These are phyloP conservation scores for Prenolepis imparis DNA, from an alignment of 2,888 invertebrate genomes.

Conservation along the genomic window DNA sequence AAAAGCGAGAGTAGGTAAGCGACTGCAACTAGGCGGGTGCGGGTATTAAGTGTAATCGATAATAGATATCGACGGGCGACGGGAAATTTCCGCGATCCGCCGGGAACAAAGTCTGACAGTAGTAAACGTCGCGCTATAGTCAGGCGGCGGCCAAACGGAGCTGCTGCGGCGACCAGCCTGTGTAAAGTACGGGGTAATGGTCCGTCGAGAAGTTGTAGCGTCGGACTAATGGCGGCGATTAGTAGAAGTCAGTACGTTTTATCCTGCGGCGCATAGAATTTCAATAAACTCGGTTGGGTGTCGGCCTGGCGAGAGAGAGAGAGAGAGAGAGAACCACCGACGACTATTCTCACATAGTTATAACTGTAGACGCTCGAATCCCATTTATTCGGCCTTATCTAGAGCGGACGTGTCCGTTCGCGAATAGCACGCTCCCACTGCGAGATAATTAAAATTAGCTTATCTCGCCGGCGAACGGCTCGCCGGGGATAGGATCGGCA, in stretches of 20 bases:
- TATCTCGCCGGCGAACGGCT: constrained; percentile 61
- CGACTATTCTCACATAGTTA: constrained; percentile 61
- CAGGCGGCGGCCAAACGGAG: constrained; percentile 24
- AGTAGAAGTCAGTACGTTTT: constrained; percentile 70
- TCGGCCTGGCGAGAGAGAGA: background rate
- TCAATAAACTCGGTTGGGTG: constrained; percentile 63
- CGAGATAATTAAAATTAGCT: constrained; percentile 72
- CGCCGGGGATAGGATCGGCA: constrained; percentile 57
- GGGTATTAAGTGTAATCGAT: constrained; percentile 56
- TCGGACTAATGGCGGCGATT: constrained; percentile 68
- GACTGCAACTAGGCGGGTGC: constrained; percentile 17
- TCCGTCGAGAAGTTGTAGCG: constrained; percentile 60
- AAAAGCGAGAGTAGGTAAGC: constrained; percentile 44
- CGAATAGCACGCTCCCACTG: constrained; percentile 59
- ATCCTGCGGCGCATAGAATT: constrained; percentile 67
- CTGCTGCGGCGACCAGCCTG: constrained; percentile 16
- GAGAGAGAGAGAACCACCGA: constrained; percentile 6
- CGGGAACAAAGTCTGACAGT: constrained; percentile 53
- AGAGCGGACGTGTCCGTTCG: constrained; percentile 66
- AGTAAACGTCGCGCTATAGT: constrained; percentile 52
- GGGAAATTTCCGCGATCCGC: constrained; percentile 36
- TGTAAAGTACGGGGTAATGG: constrained; percentile 60
- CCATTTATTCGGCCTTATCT: constrained; percentile 73
- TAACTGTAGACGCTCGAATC: constrained; percentile 64
- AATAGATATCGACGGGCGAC: constrained; percentile 52